Evolutionary conservation across 2,113 vertebrate species (phyloP), one percentile per base, ranked within the genome.

Genomic region (Myanophis thanlyinensis): DNA sequence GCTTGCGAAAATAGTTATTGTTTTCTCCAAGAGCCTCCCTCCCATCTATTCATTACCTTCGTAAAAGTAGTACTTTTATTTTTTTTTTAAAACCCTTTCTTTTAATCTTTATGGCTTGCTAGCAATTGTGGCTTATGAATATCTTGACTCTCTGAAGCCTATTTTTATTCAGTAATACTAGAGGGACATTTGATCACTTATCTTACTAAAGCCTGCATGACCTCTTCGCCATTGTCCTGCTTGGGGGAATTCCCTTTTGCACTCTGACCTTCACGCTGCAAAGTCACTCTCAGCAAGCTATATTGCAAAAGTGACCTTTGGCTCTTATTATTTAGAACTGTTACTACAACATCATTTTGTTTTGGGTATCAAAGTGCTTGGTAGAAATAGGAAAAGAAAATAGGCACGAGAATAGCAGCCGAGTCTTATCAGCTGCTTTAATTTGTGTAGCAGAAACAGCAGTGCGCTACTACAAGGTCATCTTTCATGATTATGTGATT

Each of bases 271-370:
- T 30, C 92, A 91, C 11, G 89, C 88, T 80, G 18, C 94, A 59
- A 93, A 95, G 94, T 93, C 88, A 90, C 8, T 84, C 87, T 23
- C 0, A 6, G 9, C 90, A n/a, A 80, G 1, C 2, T 90, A 91
- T 84, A 27, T 88, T 88, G 20, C 5, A 48, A 13, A 48, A 40
- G 22, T 86, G 52, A 88, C 52, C 1, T 94, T 93, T 93, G 49
- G 1, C 1, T 92, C n/a, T 22, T 80, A n/a, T 87, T 59, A 46
- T 92, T 80, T 84, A 88, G 12, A 86, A 30, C 35, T 46, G 73
- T 53, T 85, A 22, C 27, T 3, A 35, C 52, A 56, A 85, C 22
- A 53, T 56, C 20, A 47, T 18, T 22, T 85, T 56, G 9, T 30
- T 40, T 56, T 12, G n/a, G 30, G 35, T 92, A 49, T 11, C 91